These are phyloP conservation scores for Sebastes miniatus DNA, from an alignment of 2,797 vertebrate genomes.

Conservation along the genomic window DNA sequence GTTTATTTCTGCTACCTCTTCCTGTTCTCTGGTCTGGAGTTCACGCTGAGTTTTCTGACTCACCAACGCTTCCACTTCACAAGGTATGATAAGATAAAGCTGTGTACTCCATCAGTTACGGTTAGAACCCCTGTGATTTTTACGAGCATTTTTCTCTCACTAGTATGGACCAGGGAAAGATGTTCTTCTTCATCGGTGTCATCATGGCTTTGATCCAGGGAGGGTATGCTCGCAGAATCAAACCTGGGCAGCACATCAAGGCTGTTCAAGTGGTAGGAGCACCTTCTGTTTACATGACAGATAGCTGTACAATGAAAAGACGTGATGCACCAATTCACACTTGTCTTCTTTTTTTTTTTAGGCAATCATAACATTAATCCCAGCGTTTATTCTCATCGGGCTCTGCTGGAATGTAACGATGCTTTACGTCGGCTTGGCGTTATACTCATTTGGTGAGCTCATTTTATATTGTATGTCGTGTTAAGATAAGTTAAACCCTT, in stretches of 20 bases:
- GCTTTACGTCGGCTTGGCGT: constrained; percentile 87
- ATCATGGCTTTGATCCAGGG: constrained; percentile 96
- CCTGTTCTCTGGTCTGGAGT: constrained; percentile 96
- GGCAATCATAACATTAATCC: constrained; percentile 90
- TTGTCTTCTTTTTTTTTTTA: constrained; percentile 57
- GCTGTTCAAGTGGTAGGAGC: constrained; percentile 86
- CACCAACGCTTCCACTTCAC: constrained; percentile 96
- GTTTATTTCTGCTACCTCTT: constrained; percentile 96
- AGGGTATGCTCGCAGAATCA: constrained; percentile 91
- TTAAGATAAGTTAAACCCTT: background rate
- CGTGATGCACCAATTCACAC: background rate
- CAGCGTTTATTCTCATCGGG: constrained; percentile 92
- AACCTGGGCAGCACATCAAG: constrained; percentile 87
- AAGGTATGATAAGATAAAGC: constrained; percentile 78
- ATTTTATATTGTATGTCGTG: constrained; percentile 21
- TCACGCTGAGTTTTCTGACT: constrained; percentile 92
- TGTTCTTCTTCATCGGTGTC: constrained; percentile 98
- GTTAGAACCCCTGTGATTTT: background rate
- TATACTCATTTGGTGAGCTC: constrained; percentile 93
- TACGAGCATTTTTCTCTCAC: constrained; percentile 4
- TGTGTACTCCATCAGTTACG: background rate
- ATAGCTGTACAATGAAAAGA: background rate
- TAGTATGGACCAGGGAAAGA: constrained; percentile 98
- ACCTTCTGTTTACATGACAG: background rate
- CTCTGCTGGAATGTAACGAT: constrained; percentile 82